Base-by-base conservation (phyloP, 2,797 vertebrate species). In the Microtus agrestis region DNA sequence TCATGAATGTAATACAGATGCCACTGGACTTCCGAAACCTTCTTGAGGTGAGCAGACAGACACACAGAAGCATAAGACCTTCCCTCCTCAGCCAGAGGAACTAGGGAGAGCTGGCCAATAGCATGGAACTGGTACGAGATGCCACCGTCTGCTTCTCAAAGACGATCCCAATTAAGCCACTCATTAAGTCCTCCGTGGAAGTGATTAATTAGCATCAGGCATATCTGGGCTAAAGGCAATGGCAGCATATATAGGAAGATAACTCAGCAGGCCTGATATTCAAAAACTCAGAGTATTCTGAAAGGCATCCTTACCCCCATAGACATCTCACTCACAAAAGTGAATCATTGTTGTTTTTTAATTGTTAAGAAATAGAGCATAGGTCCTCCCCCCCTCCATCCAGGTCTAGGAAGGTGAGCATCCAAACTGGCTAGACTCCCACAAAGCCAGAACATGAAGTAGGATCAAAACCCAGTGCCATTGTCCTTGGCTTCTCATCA, bases 141-240 rank as follows among this genome's bases (percentile, higher is more conserved):
- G 93, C 92, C 94, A 98, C 98, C 97, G 97, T 98, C 98, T 98
- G 97, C 95, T 98, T 97, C 97, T 97, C 97, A 94, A 98, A 98
- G 98, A 98, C 98, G 98, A 98, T 99, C 97, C 98, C 99, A 99
- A 99, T 99, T 99, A 99, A 98, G 98, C 97, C 98, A 96, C 98
- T 98, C 99, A 99, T 99, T 99, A 98, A 98, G 97, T 98, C 98
- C 98, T 98, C 98, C 97, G 96, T 97, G 97, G 98, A 99, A 98
- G 97, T 98, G 98, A 99, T 98, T 98, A 98, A 98, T 98, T 98
- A 98, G 96, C 97, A 98, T 98, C 96, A 98, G 90, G 97, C 98
- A 96, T 95, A 97, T 94, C 91, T 91, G 96, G 87, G 91, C 95
- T 95, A 81, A 93, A 98, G 98, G 97, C 97, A 98, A 94, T 0